A percentile compares a stretch with the other conserved stretches of the same genome.
Conservation (phyloP, 2,888 invertebrate genomes). For the Nymphalis polychloros region DNA sequence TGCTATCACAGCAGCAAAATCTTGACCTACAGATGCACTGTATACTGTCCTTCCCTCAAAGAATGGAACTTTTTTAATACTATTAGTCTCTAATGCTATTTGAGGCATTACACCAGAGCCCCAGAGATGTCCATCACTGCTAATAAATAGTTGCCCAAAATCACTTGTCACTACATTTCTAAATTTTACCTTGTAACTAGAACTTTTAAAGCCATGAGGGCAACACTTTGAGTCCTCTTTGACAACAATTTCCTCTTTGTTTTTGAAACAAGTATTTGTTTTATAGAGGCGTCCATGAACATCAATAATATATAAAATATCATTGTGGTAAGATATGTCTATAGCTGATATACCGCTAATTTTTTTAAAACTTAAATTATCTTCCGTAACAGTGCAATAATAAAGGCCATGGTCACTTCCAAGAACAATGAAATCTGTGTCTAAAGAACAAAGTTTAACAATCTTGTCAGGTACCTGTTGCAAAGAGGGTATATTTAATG, state of each 20-base stretch:
- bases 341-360: slow-evolving; percentile 79
- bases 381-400: slow-evolving; percentile 64
- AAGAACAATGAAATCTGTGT: slow-evolving; percentile 66
- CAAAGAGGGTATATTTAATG: slow-evolving; percentile 57
- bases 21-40: slow-evolving; percentile 87
- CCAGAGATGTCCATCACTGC: slow-evolving; percentile 86
- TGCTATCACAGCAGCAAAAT: slow-evolving; percentile 89
- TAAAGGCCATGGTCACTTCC: slow-evolving; percentile 76
- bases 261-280: slow-evolving; percentile 78
- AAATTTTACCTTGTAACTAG: slow-evolving; percentile 83
- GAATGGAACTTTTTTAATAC: slow-evolving; percentile 84
- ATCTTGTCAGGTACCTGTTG: slow-evolving; percentile 75
- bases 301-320: slow-evolving; percentile 83
- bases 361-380: slow-evolving; percentile 69
- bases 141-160: slow-evolving; percentile 84
- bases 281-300: slow-evolving; percentile 83
- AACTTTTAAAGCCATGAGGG: slow-evolving; percentile 84
- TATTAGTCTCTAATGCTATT: slow-evolving; percentile 81
- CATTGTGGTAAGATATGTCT: slow-evolving; percentile 84
- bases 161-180: slow-evolving; percentile 83
- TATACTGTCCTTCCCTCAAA: slow-evolving; percentile 86
- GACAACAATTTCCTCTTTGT: slow-evolving; percentile 83
- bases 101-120: slow-evolving; percentile 86
- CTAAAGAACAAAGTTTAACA: slow-evolving; percentile 69
- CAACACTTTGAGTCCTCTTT: slow-evolving; percentile 85